Percentiles rank a stretch among this genome's conserved stretches.
These are phyloP conservation scores for Tachysurus fulvidraco DNA, from an alignment of 2,113 vertebrate species.

Conservation along the genomic window DNA sequence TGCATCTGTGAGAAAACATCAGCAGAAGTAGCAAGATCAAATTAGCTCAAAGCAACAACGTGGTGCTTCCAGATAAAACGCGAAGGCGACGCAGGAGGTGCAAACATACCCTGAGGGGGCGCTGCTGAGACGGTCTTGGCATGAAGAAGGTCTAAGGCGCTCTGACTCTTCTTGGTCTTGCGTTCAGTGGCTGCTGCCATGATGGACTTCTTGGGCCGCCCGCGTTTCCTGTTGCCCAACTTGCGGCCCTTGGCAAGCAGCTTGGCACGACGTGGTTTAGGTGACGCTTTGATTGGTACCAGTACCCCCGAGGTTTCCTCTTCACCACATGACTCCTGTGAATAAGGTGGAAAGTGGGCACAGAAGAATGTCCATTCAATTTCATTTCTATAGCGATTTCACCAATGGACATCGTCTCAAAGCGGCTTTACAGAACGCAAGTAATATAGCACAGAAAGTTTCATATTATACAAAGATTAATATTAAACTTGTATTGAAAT, in stretches of 20 bases:
- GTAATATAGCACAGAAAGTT: too few species aligned
- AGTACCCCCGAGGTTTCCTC: constrained; percentile 80
- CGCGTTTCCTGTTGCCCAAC: constrained; percentile 89
- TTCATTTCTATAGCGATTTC: too few species aligned
- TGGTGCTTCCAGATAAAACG: not conserved
- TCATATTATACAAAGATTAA: too few species aligned
- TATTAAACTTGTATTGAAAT: too few species aligned
- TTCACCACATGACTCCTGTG: constrained; percentile 88
- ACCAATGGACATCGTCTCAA: too few species aligned
- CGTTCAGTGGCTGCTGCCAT: constrained; percentile 74
- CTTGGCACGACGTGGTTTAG: constrained; percentile 85
- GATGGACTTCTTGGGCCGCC: constrained; percentile 91
- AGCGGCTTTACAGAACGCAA: too few species aligned
- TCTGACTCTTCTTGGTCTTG: constrained; percentile 89
- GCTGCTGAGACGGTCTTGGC: constrained; percentile 87
- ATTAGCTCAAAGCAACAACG: not conserved
- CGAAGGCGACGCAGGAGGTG: not conserved
- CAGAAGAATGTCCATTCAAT: too few species aligned
- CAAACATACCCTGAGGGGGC: constrained; percentile 85
- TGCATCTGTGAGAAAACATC: constrained; percentile 72
- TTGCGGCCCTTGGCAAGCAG: constrained; percentile 89
- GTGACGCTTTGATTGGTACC: constrained; percentile 79
- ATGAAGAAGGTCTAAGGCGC: constrained; percentile 87
- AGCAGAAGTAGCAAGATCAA: not conserved
- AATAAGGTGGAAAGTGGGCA: not conserved